Evolutionary conservation across 2,888 invertebrate species (phyloP).

Genomic region (Xestia rhomboidea): DNA sequence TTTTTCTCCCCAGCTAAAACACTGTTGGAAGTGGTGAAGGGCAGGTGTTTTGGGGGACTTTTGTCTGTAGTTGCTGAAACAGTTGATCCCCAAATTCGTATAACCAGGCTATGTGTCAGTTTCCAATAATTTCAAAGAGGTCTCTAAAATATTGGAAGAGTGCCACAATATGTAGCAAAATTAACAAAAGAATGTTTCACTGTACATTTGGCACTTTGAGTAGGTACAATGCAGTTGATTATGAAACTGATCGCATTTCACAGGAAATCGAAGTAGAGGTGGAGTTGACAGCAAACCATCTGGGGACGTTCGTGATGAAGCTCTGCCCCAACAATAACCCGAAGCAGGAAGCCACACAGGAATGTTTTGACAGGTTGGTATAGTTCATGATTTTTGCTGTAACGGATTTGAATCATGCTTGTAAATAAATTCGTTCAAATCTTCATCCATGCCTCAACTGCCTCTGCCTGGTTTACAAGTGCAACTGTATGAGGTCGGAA

Average conservation of each 20-base stretch:
- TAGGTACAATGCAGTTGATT: constrained; percentile 23
- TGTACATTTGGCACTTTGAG: constrained; percentile 19
- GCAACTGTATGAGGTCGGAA: background rate
- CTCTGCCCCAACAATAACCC: constrained; percentile 97
- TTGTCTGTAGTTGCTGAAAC: background rate
- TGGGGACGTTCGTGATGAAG: constrained; percentile 95
- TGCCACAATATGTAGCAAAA: background rate
- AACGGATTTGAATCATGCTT: background rate
- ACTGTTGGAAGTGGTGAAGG: too few relatives aligned
- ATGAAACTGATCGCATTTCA: constrained; percentile 45
- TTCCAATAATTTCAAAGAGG: background rate
- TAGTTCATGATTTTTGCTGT: background rate
- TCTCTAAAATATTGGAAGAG: background rate
- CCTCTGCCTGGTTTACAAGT: background rate
- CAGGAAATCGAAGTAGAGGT: constrained; percentile 96
- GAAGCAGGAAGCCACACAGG: constrained; percentile 94
- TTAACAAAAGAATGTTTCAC: background rate
- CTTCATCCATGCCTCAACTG: background rate
- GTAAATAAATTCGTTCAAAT: background rate
- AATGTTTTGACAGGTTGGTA: constrained; percentile 94
- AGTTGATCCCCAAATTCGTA: background rate
- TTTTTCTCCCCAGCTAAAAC: background rate
- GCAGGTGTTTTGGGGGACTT: background rate
- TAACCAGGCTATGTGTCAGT: too few relatives aligned
- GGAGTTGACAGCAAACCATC: constrained; percentile 97